Evolutionary conservation across 2,113 vertebrate species (phyloP).

Genomic region (Takifugu bimaculatus): DNA sequence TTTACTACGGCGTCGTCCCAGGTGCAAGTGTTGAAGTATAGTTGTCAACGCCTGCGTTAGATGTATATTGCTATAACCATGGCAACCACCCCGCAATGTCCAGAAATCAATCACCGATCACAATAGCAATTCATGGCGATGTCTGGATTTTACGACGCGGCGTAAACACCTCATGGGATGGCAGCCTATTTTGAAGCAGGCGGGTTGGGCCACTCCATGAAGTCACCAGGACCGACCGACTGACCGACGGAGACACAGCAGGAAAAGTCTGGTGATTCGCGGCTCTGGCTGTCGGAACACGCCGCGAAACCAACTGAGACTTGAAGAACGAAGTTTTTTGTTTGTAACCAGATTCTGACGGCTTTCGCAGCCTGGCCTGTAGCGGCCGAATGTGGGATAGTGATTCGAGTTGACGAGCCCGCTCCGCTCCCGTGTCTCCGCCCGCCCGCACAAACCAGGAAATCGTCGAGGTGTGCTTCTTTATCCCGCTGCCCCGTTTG

Average conservation of each 20-base stretch:
- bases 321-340: slow-evolving; percentile 9
- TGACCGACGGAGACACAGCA: slow-evolving; percentile 7
- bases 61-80: no score
- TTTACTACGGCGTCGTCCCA: no score
- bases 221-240: slow-evolving; percentile 38
- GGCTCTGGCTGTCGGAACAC: slow-evolving; percentile 7
- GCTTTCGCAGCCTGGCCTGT: no score
- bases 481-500: slow-evolving; percentile 52
- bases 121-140: not conserved
- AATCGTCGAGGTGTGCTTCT: slow-evolving; percentile 75
- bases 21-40: no score
- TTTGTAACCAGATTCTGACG: not conserved
- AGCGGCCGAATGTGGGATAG: slow-evolving; percentile 45
- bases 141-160: not conserved
- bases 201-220: slow-evolving; percentile 63
- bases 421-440: slow-evolving; percentile 70
- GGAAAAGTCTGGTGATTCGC: slow-evolving; percentile 15
- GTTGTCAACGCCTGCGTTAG: no score
- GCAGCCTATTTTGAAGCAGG: slow-evolving; percentile 64
- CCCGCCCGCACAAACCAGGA: slow-evolving; percentile 74
- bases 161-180: slow-evolving; percentile 39
- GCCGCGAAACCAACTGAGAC: slow-evolving; percentile 12
- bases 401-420: slow-evolving; percentile 77
- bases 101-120: not conserved
- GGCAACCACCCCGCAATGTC: not conserved